Evolutionary conservation across 2,888 invertebrate species (phyloP), one percentile per base, ranked within the genome.

Genomic region (Phengaris arion): DNA sequence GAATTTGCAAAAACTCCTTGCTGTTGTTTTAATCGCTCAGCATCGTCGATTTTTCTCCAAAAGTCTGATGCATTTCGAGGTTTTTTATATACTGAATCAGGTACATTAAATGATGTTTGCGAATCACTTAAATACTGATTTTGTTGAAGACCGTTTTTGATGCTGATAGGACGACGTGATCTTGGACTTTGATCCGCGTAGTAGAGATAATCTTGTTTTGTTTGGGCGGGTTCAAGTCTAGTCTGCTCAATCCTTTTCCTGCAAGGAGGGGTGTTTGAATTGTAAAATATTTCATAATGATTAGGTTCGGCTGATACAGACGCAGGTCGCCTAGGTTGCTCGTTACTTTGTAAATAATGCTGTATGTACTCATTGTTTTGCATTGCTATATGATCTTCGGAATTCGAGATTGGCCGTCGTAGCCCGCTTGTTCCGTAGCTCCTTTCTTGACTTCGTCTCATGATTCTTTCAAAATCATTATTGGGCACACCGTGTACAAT

Each of bases 171-270:
- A 83, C 95, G 95, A 68, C 96, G 90, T 77, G 96, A 96, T 81
- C 96, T 92, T 0, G 96, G 96, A 78, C 95, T 95, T 80, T 96
- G 95, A 87, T 96, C 96, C 3, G 96, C 95, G 76, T 96, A 94
- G 82, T 96, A 96, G 78, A 96, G 94, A 82, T 94, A 95, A 78
- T 95, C 95, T 74, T 94, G 86, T 81, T 86, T 88, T 77, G 85
- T 79, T 81, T 89, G 90, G 68, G 89, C 87, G 78, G 91, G 88
- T 80, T 93, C 92, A 74, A 94, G 88, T 83, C 89, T 91, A 74
- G 89, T 81, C 55, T 86, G 86, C 55, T 88, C 88, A 72, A 83
- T 78, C 75, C 86, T 86, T 80, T 89, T 92, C 78, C 89, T 87
- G 92, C 92, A 93, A 2, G 88, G 89, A 12, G 90, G 88, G 57